Evolutionary conservation across 2,888 invertebrate genomes (phyloP), one percentile per base, ranked within the genome.

Genomic region (Notodonta dromedarius): DNA sequence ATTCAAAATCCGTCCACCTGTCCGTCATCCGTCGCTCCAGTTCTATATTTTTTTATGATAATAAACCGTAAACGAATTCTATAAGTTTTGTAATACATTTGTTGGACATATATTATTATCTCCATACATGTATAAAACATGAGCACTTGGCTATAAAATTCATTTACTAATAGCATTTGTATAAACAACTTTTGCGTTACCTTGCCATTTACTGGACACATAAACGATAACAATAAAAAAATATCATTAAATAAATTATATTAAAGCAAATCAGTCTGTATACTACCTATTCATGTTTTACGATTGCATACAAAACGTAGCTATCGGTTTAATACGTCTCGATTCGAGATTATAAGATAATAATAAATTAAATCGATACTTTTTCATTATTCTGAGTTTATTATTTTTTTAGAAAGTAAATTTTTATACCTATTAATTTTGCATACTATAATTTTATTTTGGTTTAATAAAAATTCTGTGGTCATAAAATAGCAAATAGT

Each of bases 261-360:
- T 40, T 35, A 39, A 54, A 54, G 39, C 54, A 54, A 39, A 39
- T 54, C 39, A 39, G 48, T 51, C 57, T 58, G 50, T 61, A 69
- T 61, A 61, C 44, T n/a, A n/a, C n/a, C 24, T 24, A 57, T 63
- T 50, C 57, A 61, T 61, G 64, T 69, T 63, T 64, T 61, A 54
- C 54, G 54, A 54, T 39, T 39, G 54, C 39, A 54, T 39, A 39
- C 24, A 54, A 35, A 54, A 35, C 4, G 32, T 13, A 13, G 5
- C 5, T 54, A 54, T 39, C 54, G 53, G 39, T 53, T 52, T 7
- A 16, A 54, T 39, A 35, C 35, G 39, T 39, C n/a, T 54, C 54
- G 35, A 35, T 35, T 13, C 35, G 5, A 3, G 24, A 16, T 54
- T 14, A 39, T 5, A n/a, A 0, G 39, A 32, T 39, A 0, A 11